Percentiles rank a stretch among this genome's conserved stretches.
Conservation (phyloP, 1,140 invertebrate genomes). For the Periplaneta americana region DNA sequence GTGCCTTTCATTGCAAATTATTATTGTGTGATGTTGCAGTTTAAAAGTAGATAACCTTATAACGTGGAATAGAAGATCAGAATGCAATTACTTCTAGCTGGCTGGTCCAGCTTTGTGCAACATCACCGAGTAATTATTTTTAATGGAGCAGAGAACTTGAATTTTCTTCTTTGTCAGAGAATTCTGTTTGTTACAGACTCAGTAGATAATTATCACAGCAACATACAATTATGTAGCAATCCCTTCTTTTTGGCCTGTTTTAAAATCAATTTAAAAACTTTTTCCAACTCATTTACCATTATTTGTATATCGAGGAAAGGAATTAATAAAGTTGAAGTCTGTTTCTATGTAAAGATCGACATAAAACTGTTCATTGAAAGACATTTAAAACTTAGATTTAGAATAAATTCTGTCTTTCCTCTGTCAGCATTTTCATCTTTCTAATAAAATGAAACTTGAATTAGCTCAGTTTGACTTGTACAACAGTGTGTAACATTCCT, state of each 20-base stretch:
- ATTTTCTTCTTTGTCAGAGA: not conserved
- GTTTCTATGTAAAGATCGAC: too few species aligned
- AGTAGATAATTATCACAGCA: not conserved
- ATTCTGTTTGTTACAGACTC: not conserved
- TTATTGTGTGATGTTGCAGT: not conserved
- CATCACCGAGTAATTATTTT: not conserved
- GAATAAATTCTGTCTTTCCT: not conserved
- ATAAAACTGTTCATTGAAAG: not conserved
- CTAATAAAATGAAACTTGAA: not conserved
- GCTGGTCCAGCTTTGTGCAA: not conserved
- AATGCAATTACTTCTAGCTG: not conserved
- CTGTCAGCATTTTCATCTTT: not conserved
- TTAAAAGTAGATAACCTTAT: not conserved
- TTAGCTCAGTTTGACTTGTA: not conserved
- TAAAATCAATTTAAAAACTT: not conserved
- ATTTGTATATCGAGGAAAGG: not conserved
- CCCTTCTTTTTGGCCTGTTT: not conserved
- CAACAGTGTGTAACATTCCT: not conserved
- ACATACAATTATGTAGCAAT: not conserved
- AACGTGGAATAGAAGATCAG: too few species aligned
- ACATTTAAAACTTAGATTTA: not conserved
- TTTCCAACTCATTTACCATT: not conserved
- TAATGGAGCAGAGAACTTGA: not conserved
- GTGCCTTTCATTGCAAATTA: slow-evolving; percentile 1
- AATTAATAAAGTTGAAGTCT: not conserved